Percentiles rank a stretch among this genome's conserved stretches.
These are phyloP conservation scores for Dipodomys spectabilis DNA, from an alignment of 2,113 vertebrate genomes.

Conservation along the genomic window DNA sequence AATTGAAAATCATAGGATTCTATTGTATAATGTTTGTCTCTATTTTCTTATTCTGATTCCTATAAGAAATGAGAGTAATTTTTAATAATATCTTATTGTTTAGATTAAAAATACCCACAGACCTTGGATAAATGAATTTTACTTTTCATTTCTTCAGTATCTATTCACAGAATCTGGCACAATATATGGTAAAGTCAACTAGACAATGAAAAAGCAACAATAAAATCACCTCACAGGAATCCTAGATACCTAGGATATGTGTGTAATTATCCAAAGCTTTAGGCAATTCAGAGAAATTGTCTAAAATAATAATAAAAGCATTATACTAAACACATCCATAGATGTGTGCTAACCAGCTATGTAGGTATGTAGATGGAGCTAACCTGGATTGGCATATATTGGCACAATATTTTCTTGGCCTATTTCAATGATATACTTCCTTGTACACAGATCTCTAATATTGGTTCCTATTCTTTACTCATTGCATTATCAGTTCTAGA, in stretches of 20 bases:
- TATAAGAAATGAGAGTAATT: constrained; percentile 10
- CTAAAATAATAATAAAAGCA: constrained; percentile 10
- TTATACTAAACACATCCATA: neutral
- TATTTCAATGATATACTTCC: neutral
- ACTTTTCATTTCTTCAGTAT: neutral
- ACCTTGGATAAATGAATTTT: neutral
- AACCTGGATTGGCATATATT: neutral
- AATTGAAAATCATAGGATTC: constrained; percentile 28
- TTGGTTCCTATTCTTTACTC: neutral
- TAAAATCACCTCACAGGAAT: neutral
- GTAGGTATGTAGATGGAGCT: neutral
- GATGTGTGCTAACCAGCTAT: neutral
- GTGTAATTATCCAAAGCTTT: constrained; percentile 10
- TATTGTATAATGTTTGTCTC: neutral
- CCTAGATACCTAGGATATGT: neutral
- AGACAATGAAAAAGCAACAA: constrained; percentile 29
- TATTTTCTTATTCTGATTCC: constrained; percentile 23
- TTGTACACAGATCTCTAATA: neutral
- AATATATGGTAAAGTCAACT: constrained; percentile 12
- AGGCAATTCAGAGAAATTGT: constrained; percentile 1
- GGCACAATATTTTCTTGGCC: neutral
- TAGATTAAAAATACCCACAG: constrained; percentile 1
- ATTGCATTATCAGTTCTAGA: neutral
- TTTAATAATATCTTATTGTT: constrained; percentile 11
- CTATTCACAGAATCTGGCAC: neutral